Evolutionary conservation across 1,140 invertebrate genomes (phyloP).

Genomic region (Hirudo medicinalis): DNA sequence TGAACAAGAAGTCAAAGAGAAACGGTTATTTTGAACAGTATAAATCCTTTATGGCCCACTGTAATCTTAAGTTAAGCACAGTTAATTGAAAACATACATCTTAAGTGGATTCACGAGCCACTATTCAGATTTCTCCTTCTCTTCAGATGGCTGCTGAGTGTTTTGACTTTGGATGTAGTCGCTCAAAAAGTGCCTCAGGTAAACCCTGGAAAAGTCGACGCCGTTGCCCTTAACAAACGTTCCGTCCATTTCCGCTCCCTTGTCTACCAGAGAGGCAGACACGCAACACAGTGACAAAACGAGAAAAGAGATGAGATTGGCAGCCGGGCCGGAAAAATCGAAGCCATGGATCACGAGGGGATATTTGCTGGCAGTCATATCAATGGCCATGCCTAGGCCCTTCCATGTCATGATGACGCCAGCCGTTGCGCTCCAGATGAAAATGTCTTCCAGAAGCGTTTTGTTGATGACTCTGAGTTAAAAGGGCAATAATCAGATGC

Average conservation of each 20-base stretch:
- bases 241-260: constrained; percentile 19
- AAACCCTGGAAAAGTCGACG: constrained; percentile 13
- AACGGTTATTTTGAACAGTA: no score
- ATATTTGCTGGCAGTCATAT: constrained; percentile 10
- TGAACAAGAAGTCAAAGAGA: no score
- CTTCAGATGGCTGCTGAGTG: neutral
- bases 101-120: no score
- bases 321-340: constrained; percentile 11
- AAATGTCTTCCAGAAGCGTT: constrained; percentile 17
- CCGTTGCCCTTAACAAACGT: constrained; percentile 5
- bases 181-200: constrained; percentile 16
- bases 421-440: constrained; percentile 16
- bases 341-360: constrained; percentile 5
- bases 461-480: neutral
- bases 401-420: constrained; percentile 19
- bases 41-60: no score
- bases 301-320: constrained; percentile 14
- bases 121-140: no score
- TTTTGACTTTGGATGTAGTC: constrained; percentile 17
- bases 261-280: constrained; percentile 17
- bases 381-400: constrained; percentile 17
- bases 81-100: no score
- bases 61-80: no score
- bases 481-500: neutral
- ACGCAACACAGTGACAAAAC: constrained; percentile 15